These are phyloP conservation scores for Anadara kagoshimensis DNA, from an alignment of 1,140 invertebrate genomes.

Conservation along the genomic window DNA sequence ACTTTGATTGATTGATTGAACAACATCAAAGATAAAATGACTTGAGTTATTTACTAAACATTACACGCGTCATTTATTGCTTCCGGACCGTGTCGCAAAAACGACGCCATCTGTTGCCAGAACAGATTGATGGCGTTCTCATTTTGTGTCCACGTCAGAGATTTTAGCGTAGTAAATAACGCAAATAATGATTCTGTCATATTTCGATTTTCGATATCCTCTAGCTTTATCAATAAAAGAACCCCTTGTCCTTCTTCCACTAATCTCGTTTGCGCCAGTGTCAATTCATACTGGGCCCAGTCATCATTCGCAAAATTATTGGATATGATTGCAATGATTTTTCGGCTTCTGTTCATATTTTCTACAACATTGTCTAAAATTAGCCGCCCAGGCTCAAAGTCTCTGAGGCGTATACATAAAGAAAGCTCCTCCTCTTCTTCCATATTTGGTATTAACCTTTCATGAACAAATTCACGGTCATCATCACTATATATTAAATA, in stretches of 20 bases:
- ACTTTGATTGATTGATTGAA: too few species aligned
- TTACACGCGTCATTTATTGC: too few species aligned
- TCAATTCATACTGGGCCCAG: slow-evolving; percentile 70
- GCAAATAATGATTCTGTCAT: too few species aligned
- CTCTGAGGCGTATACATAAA: slow-evolving; percentile 56
- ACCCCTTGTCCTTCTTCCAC: slow-evolving; percentile 26
- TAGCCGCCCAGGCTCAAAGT: slow-evolving; percentile 54
- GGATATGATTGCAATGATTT: slow-evolving; percentile 52
- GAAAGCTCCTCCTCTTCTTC: slow-evolving; percentile 16
- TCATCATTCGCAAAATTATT: slow-evolving; percentile 46
- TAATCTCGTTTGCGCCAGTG: slow-evolving; percentile 55
- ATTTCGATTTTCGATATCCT: slow-evolving; percentile 10
- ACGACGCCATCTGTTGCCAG: too few species aligned
- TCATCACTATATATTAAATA: slow-evolving; percentile 14
- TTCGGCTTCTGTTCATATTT: slow-evolving; percentile 49
- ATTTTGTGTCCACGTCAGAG: too few species aligned
- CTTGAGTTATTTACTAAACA: too few species aligned
- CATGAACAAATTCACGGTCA: slow-evolving; percentile 4
- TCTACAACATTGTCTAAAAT: slow-evolving; percentile 55
- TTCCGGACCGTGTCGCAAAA: too few species aligned
- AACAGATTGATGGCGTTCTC: too few species aligned
- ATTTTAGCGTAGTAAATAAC: too few species aligned
- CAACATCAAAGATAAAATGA: too few species aligned
- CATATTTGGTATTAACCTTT: not conserved
- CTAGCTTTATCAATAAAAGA: slow-evolving; percentile 30